phyloP scores from a whole-genome alignment of 2,113 vertebrate genomes.

The Sebastes fasciatus region DNA sequence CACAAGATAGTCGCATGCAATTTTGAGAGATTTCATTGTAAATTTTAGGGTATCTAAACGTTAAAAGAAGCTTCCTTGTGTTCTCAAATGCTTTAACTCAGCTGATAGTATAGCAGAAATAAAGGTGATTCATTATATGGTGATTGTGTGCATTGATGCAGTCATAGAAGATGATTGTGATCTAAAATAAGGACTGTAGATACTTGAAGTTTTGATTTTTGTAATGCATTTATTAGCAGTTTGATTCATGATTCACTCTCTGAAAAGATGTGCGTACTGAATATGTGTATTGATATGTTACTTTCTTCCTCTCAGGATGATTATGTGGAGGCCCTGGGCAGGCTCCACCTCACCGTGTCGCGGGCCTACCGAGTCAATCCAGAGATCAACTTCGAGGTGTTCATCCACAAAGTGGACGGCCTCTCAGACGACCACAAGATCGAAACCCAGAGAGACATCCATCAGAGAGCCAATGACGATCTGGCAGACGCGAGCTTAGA shows the following conservation, averaged over 20 bases:
- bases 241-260: not conserved
- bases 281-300: not conserved
- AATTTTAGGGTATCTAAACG: not conserved
- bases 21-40: no score
- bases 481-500: slow-evolving; percentile 97
- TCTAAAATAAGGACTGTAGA: not conserved
- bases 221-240: not conserved
- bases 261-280: not conserved
- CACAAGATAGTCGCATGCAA: not conserved
- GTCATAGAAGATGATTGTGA: not conserved
- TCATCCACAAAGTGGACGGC: slow-evolving; percentile 99
- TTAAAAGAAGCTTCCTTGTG: not conserved
- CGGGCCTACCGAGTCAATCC: slow-evolving; percentile 98
- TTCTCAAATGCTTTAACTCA: not conserved
- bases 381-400: slow-evolving; percentile 99
- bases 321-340: slow-evolving; percentile 96
- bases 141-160: not conserved
- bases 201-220: not conserved
- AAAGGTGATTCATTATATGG: not conserved
- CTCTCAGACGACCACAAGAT: slow-evolving; percentile 99
- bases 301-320: slow-evolving; percentile 88
- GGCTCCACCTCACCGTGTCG: slow-evolving; percentile 97
- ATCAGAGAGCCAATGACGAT: slow-evolving; percentile 98
- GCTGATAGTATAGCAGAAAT: not conserved
- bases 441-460: slow-evolving; percentile 99